Evolutionary conservation across 2,888 invertebrate genomes (phyloP).

Genomic region (Melinopterus prodromus): DNA sequence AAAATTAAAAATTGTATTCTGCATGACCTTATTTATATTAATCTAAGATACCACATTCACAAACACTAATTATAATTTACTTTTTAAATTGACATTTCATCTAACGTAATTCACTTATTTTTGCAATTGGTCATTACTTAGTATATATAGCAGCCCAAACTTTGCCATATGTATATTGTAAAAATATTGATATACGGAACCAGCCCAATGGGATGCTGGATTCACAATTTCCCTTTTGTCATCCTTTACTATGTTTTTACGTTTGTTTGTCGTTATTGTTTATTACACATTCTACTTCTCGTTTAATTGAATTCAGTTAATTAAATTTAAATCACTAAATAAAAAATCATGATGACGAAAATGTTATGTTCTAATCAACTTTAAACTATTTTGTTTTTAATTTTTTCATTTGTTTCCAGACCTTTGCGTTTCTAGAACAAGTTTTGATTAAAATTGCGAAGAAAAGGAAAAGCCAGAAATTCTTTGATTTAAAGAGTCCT

Average conservation of each 20-base stretch:
- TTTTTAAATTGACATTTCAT: neutral
- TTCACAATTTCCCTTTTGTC: too few species aligned
- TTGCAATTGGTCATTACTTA: too few species aligned
- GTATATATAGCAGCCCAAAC: too few species aligned
- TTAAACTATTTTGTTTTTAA: conserved; percentile 7
- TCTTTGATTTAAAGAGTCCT: conserved; percentile 71
- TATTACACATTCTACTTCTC: neutral
- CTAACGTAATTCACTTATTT: too few species aligned
- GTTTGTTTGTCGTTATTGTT: too few species aligned
- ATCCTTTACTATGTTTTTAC: too few species aligned
- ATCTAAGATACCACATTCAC: too few species aligned
- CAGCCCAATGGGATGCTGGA: too few species aligned
- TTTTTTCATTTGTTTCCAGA: conserved; percentile 37
- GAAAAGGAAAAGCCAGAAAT: conserved; percentile 54
- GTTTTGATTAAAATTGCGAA: conserved; percentile 62
- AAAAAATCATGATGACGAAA: neutral
- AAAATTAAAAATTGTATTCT: neutral
- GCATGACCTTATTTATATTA: too few species aligned
- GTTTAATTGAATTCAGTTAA: neutral
- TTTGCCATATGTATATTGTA: too few species aligned
- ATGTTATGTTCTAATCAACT: neutral
- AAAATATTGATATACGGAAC: too few species aligned
- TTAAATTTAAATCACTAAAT: neutral
- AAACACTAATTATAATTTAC: neutral
- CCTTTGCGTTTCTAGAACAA: conserved; percentile 67